Percentiles rank a stretch among this genome's conserved stretches.
Conservation (phyloP, 2,888 invertebrate genomes). For the Colostygia pectinataria region DNA sequence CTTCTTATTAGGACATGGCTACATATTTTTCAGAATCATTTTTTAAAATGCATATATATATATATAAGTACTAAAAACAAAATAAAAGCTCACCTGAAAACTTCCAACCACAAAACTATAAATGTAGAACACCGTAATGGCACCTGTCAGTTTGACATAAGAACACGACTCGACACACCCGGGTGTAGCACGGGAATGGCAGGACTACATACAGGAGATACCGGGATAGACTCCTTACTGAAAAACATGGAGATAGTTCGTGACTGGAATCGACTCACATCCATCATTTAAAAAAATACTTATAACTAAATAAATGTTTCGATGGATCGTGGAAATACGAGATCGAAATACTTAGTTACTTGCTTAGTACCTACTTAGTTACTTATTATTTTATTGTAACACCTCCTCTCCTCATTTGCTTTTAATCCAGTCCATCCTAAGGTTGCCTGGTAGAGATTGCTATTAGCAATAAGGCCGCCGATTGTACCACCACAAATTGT, state of each 20-base stretch:
- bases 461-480: no score
- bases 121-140: constrained; percentile 44
- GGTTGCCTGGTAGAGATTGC: no score
- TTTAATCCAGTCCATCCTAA: no score
- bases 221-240: constrained; percentile 59
- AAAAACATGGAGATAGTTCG: constrained; percentile 38
- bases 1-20: no score
- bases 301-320: no score
- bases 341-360: no score
- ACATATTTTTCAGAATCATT: not conserved
- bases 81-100: constrained; percentile 35
- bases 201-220: constrained; percentile 57
- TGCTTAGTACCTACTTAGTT: no score
- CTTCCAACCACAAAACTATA: constrained; percentile 35
- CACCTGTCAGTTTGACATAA: constrained; percentile 64
- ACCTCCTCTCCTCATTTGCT: no score
- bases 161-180: constrained; percentile 52
- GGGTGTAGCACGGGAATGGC: constrained; percentile 63
- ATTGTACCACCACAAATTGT: no score
- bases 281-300: not conserved
- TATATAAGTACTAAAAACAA: not conserved
- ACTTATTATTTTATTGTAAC: no score
- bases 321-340: no score
- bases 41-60: not conserved
- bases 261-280: constrained; percentile 9